phyloP scores from a whole-genome alignment of 2,888 invertebrate species.

The Cataglyphis rosenhaueri region DNA sequence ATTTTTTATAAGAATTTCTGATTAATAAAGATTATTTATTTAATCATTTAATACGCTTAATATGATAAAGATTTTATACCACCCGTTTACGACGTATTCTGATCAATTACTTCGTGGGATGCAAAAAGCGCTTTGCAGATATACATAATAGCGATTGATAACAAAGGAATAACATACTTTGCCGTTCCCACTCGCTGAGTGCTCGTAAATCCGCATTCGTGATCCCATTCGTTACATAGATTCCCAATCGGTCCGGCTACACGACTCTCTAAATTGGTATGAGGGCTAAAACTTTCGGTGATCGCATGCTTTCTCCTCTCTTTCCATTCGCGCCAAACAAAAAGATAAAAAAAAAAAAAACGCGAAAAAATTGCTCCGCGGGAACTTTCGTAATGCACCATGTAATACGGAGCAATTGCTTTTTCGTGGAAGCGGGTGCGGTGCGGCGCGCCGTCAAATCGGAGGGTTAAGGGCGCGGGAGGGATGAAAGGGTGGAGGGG shows the following conservation, averaged over 20 bases:
- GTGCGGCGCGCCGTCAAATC: background rate
- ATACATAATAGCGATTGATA: constrained; percentile 19
- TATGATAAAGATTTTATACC: constrained; percentile 1
- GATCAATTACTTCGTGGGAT: constrained; percentile 13
- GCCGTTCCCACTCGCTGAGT: constrained; percentile 14
- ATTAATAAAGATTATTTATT: constrained; percentile 29
- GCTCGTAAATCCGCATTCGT: constrained; percentile 43
- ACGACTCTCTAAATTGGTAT: constrained; percentile 27
- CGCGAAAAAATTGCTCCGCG: constrained; percentile 32
- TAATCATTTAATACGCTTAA: constrained; percentile 23
- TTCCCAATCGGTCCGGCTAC: background rate
- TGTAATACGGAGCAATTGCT: constrained; percentile 49
- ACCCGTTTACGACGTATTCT: background rate
- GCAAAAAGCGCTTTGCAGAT: constrained; percentile 1
- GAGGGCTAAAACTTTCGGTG: constrained; percentile 2
- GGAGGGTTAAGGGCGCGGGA: background rate
- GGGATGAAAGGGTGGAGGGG: background rate
- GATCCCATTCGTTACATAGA: constrained; percentile 34
- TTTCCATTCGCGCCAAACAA: background rate
- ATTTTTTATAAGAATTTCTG: background rate
- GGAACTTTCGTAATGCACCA: constrained; percentile 37
- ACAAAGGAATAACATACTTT: constrained; percentile 43
- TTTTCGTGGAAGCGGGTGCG: constrained; percentile 32
- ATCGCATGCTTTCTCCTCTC: constrained; percentile 21
- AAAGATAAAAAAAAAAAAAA: background rate